Conservation (phyloP, 2,797 vertebrate genomes). For the Gadopsis bispinosus region DNA sequence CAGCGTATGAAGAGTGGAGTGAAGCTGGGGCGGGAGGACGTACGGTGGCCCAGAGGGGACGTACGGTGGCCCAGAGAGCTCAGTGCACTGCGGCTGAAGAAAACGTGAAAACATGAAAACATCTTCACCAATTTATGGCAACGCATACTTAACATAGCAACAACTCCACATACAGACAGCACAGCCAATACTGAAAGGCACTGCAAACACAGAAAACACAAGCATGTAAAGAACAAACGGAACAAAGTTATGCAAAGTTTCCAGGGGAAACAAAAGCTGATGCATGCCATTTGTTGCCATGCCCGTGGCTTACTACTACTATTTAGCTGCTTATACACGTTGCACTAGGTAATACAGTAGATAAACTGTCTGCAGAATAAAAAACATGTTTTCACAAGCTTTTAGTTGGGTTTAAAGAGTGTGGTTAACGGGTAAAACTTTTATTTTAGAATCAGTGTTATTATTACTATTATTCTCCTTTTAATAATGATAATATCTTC, state of each 20-base stretch:
- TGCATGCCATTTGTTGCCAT: not conserved
- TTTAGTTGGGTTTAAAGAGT: too few relatives aligned
- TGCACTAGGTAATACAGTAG: not conserved
- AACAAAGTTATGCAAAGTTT: not conserved
- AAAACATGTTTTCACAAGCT: too few relatives aligned
- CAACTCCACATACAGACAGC: not conserved
- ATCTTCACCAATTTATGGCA: not conserved
- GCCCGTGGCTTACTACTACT: not conserved
- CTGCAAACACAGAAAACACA: not conserved
- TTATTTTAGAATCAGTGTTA: too few relatives aligned
- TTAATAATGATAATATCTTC: too few relatives aligned
- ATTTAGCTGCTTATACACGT: not conserved
- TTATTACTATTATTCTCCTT: too few relatives aligned
- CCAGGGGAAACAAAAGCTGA: not conserved
- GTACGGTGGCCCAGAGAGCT: not conserved
- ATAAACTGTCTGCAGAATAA: not conserved
- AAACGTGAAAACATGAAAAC: not conserved
- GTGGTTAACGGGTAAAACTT: too few relatives aligned
- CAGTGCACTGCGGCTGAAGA: not conserved
- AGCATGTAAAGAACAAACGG: too few relatives aligned
- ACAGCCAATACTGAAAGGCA: not conserved
- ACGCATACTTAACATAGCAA: not conserved
- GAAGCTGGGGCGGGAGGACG: not conserved
- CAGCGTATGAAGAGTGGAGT: not conserved
- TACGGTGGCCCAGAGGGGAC: not conserved